These are phyloP conservation scores for Calephelis perditalis DNA, from an alignment of 2,888 invertebrate genomes.

Conservation along the genomic window DNA sequence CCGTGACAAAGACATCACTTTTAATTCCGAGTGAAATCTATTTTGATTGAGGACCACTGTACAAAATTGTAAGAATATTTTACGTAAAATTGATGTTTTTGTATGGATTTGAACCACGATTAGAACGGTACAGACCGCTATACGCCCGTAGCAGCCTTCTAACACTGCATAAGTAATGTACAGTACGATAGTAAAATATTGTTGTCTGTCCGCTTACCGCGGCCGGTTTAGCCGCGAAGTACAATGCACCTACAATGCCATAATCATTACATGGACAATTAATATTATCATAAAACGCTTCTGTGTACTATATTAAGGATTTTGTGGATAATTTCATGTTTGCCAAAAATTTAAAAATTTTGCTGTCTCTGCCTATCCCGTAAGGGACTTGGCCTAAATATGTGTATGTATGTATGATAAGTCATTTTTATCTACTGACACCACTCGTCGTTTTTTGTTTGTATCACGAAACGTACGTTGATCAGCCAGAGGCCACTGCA, in stretches of 20 bases:
- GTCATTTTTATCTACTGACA: too few relatives aligned
- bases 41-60: constrained; percentile 14
- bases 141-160: constrained; percentile 62
- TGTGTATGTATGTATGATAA: too few relatives aligned
- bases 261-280: constrained; percentile 65
- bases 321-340: not conserved
- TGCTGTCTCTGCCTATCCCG: not conserved
- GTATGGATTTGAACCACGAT: not conserved
- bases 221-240: constrained; percentile 57
- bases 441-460: too few relatives aligned
- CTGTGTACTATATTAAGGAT: constrained; percentile 16
- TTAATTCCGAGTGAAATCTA: constrained; percentile 10
- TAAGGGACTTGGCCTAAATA: too few relatives aligned
- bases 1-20: constrained; percentile 17
- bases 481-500: too few relatives aligned
- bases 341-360: not conserved
- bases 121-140: constrained; percentile 49
- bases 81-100: too few relatives aligned
- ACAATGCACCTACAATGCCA: constrained; percentile 61
- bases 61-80: too few relatives aligned
- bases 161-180: constrained; percentile 57
- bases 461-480: too few relatives aligned
- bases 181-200: constrained; percentile 49
- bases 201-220: constrained; percentile 45
- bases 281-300: constrained; percentile 47